Base-by-base conservation (phyloP, 2,888 invertebrate species). In the Pterobdella sp. region DNA sequence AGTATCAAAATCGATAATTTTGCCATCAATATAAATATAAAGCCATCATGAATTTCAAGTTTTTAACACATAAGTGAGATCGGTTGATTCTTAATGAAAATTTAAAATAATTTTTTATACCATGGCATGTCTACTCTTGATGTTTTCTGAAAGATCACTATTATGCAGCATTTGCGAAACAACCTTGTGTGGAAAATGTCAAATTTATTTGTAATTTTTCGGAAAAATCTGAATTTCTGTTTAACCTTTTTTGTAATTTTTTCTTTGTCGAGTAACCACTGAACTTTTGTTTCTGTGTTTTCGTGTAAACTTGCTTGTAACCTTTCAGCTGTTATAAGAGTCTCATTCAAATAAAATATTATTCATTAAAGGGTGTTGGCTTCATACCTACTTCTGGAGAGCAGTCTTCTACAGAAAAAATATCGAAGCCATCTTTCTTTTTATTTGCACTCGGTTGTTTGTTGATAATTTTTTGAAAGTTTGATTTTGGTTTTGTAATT, bases 81-180 rank as follows among this genome's bases (percentile, higher is more conserved):
- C n/a, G n/a, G n/a, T n/a, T n/a, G n/a, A n/a, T 18, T 49, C 14
- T 18, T 49, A 49, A 49, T 49, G 52, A 49, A 14, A 49, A 49
- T 49, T 18, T 18, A n/a, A n/a, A n/a, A n/a, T 14, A 64, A 66
- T 34, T 14, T 66, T 4, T 32, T 26, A 7, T 68, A 68, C 68
- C 36, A 35, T 29, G 7, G n/a, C 32, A 42, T 68, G 68, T 32
- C 68, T 68, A 36, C 35, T 35, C 42, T 68, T 42, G 37, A 49
- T 49, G n/a, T 49, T 49, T 49, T 18, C 14, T 18, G 52, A 49
- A 14, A n/a, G 52, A 49, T 49, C n/a, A n/a, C 52, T 49, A 14
- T 14, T 14, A n/a, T n/a, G n/a, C n/a, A n/a, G n/a, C n/a, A n/a
- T n/a, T n/a, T n/a, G n/a, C n/a, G n/a, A n/a, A n/a, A n/a, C n/a